Conservation (phyloP, 2,113 vertebrate species). For the Macrotus californicus region DNA sequence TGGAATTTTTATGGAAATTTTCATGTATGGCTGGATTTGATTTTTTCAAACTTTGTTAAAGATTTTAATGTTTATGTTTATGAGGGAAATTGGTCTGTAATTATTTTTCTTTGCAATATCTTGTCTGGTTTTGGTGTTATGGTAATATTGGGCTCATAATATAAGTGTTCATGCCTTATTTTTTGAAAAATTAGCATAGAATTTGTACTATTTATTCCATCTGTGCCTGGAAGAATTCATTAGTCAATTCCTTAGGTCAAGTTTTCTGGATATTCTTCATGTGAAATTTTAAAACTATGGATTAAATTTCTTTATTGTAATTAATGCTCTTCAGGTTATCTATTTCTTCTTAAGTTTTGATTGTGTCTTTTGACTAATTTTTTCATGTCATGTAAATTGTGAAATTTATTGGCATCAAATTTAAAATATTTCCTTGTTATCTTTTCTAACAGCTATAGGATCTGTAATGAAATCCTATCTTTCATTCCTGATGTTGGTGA, state of each 20-base stretch:
- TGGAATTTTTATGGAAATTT: not conserved
- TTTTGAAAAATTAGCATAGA: not conserved
- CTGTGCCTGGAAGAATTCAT: not conserved
- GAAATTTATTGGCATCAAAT: not conserved
- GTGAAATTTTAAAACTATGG: not conserved
- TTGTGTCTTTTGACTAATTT: constrained; percentile 2
- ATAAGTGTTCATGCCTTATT: not conserved
- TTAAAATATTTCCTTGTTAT: not conserved
- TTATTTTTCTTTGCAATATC: not conserved
- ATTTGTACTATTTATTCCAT: not conserved
- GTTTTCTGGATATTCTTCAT: not conserved
- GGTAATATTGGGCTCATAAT: not conserved
- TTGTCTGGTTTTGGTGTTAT: not conserved
- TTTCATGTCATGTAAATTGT: not conserved
- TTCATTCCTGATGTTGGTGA: not conserved
- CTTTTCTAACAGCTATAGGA: not conserved
- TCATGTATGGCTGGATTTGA: not conserved
- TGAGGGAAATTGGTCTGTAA: not conserved
- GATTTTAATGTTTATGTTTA: not conserved
- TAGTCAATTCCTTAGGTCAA: not conserved
- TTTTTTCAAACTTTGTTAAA: not conserved
- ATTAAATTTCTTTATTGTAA: not conserved
- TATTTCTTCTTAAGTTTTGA: not conserved
- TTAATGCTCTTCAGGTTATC: not conserved
- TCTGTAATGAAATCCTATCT: not conserved